Evolutionary conservation across 2,888 invertebrate species (phyloP).

Genomic region (Hirtodrosophila confusa): DNA sequence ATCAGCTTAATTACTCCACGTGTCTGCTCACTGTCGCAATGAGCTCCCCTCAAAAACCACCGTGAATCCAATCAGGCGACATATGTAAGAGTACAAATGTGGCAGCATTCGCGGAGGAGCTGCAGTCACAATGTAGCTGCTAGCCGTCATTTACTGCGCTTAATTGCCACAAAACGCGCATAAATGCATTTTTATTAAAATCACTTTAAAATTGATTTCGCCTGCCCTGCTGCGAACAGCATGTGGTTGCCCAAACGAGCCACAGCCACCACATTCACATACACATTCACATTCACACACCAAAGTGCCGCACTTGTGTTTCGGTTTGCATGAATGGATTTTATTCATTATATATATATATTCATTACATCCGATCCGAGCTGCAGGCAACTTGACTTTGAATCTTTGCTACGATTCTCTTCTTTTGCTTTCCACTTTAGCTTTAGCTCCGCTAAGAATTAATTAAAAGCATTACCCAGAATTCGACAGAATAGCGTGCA

Average conservation of each 20-base stretch:
- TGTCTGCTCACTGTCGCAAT: constrained; percentile 13
- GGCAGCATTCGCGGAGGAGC: constrained; percentile 8
- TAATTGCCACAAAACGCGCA: constrained; percentile 70
- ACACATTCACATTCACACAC: constrained; percentile 16
- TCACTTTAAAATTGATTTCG: constrained; percentile 72
- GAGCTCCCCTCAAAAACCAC: not conserved
- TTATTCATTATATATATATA: constrained; percentile 62
- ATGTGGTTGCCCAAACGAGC: constrained; percentile 61
- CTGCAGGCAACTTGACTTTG: constrained; percentile 67
- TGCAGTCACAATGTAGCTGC: constrained; percentile 4
- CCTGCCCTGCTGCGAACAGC: constrained; percentile 38
- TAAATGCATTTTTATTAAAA: constrained; percentile 72
- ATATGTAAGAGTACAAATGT: constrained; percentile 29
- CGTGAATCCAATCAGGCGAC: constrained; percentile 5
- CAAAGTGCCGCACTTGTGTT: constrained; percentile 55
- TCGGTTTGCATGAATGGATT: constrained; percentile 64
- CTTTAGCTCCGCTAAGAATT: constrained; percentile 55
- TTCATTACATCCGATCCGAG: constrained; percentile 29
- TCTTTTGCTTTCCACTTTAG: not conserved
- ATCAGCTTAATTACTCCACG: constrained; percentile 66
- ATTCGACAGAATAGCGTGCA: constrained; percentile 56
- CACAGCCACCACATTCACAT: constrained; percentile 29
- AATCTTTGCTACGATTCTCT: constrained; percentile 37
- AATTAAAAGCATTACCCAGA: constrained; percentile 66
- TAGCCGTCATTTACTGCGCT: constrained; percentile 48